Percentiles rank a stretch among this genome's conserved stretches.
These are phyloP conservation scores for Petaurus breviceps DNA, from an alignment of 2,113 vertebrate genomes.

Conservation along the genomic window DNA sequence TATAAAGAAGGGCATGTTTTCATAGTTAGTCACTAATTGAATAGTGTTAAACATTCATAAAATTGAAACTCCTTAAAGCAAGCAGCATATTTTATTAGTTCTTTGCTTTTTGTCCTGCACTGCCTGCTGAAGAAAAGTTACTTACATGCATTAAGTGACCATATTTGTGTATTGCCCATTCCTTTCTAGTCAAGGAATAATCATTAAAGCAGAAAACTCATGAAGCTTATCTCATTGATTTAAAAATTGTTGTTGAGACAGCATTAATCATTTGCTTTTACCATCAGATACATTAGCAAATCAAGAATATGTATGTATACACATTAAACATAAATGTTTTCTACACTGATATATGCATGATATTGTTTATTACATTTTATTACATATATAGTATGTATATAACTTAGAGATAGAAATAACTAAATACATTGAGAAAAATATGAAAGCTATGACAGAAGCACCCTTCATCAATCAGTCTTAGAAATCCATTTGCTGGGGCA, in stretches of 20 bases:
- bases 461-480: not conserved
- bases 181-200: not conserved
- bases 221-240: not conserved
- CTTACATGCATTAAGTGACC: conserved; percentile 49
- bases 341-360: not conserved
- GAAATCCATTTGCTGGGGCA: too few species aligned
- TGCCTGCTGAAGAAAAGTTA: conserved; percentile 55
- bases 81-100: conserved; percentile 76
- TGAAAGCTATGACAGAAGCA: not conserved
- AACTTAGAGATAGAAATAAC: not conserved
- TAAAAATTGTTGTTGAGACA: not conserved
- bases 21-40: conserved; percentile 66
- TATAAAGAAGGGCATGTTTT: conserved; percentile 71
- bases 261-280: not conserved
- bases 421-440: not conserved
- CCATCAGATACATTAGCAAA: not conserved
- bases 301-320: too few species aligned
- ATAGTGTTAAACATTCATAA: conserved; percentile 71
- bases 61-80: conserved; percentile 69
- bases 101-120: conserved; percentile 16
- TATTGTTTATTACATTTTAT: not conserved
- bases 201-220: not conserved
- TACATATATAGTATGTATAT: too few species aligned
- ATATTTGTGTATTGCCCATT: conserved; percentile 51
- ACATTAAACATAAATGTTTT: not conserved